Conservation (phyloP, 2,888 invertebrate genomes). For the Tetanocera ferruginea region DNA sequence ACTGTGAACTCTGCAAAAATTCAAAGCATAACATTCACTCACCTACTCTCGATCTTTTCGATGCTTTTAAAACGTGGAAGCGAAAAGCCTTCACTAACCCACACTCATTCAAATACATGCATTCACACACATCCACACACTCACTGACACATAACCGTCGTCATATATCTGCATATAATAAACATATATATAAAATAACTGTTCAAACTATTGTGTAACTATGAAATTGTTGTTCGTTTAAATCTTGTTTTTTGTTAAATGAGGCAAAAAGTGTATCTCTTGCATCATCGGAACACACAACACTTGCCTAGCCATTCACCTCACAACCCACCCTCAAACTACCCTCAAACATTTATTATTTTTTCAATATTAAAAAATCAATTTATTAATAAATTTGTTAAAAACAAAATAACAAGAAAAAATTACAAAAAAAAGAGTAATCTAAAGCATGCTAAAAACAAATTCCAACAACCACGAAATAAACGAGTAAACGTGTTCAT, state of each 20-base stretch:
- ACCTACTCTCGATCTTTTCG: background rate
- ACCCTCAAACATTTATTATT: background rate
- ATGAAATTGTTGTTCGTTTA: conserved; percentile 9
- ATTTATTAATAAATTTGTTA: background rate
- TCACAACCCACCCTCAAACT: background rate
- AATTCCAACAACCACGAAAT: background rate
- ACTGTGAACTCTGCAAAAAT: conserved; percentile 23
- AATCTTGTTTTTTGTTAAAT: background rate
- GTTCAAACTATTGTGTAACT: conserved; percentile 24
- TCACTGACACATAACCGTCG: background rate
- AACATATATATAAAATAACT: background rate
- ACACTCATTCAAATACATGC: background rate
- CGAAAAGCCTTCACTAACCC: background rate
- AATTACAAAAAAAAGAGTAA: background rate
- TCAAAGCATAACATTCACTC: background rate
- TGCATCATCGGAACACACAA: background rate
- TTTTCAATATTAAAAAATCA: background rate
- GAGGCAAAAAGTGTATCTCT: background rate
- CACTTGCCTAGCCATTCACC: background rate
- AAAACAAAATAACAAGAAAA: background rate
- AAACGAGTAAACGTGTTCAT: conserved; percentile 43
- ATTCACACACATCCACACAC: conserved; percentile 13
- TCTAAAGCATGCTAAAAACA: background rate
- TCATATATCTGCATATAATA: background rate
- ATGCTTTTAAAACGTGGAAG: conserved; percentile 2